phyloP scores from a whole-genome alignment of 2,113 vertebrate genomes.

The Gulo gulo region DNA sequence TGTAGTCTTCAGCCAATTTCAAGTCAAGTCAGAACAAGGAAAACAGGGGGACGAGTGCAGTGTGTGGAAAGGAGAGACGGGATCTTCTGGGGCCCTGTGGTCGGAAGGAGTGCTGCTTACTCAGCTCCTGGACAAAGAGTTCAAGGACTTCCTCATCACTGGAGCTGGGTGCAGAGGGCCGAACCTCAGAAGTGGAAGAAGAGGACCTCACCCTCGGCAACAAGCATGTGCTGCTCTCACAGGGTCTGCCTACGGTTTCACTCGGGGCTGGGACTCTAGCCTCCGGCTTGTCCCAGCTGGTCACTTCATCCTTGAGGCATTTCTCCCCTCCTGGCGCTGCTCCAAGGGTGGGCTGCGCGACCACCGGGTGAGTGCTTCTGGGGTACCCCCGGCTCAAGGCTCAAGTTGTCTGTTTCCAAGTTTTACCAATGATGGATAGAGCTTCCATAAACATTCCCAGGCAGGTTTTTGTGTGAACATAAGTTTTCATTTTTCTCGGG shows the following conservation, averaged over 20 bases:
- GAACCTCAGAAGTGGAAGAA: constrained; percentile 65
- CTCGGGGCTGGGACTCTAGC: too few relatives aligned
- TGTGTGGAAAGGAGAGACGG: not conserved
- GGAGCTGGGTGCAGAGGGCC: constrained; percentile 47
- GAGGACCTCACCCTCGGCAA: too few relatives aligned
- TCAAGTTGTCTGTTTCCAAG: not conserved
- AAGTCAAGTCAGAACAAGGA: constrained; percentile 52
- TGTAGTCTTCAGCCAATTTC: constrained; percentile 60
- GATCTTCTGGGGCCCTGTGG: constrained; percentile 44
- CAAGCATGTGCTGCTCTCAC: too few relatives aligned
- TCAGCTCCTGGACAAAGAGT: constrained; percentile 92
- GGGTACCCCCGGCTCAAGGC: not conserved
- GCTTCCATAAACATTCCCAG: not conserved
- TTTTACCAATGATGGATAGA: not conserved
- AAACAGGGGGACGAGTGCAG: constrained; percentile 48
- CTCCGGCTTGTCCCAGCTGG: too few relatives aligned
- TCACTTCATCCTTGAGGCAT: too few relatives aligned
- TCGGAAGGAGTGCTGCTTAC: constrained; percentile 89
- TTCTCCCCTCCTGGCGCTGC: not conserved
- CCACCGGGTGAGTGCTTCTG: not conserved
- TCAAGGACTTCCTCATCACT: constrained; percentile 83
- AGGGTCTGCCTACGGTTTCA: too few relatives aligned
- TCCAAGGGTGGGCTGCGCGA: not conserved
- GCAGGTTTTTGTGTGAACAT: not conserved
- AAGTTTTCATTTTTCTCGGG: not conserved